Evolutionary conservation across 2,113 vertebrate species (phyloP).

Genomic region (Excalfactoria chinensis): DNA sequence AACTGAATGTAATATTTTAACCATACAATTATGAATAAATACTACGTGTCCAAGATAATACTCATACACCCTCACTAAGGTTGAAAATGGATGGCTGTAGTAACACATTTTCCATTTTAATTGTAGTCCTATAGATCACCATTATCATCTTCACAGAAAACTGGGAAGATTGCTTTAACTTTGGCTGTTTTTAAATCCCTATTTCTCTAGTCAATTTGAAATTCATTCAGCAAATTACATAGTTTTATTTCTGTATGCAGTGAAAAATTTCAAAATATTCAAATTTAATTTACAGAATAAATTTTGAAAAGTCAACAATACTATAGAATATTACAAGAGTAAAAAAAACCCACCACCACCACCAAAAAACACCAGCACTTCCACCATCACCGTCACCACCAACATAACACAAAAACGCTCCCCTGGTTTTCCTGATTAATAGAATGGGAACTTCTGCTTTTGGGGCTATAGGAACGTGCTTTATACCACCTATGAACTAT

Average conservation of each 20-base stretch:
- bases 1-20: background rate
- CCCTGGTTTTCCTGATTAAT: background rate
- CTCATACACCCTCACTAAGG: background rate
- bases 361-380: too few relatives aligned
- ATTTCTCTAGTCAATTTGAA: background rate
- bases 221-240: background rate
- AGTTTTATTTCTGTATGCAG: background rate
- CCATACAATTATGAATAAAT: background rate
- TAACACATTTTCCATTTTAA: background rate
- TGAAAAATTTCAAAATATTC: background rate
- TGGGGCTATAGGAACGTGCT: accelerated
- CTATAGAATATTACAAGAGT: background rate
- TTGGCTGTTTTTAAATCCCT: accelerated
- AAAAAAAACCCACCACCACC: too few relatives aligned
- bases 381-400: too few relatives aligned
- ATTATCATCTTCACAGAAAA: background rate
- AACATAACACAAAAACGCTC: too few relatives aligned
- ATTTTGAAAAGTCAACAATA: background rate
- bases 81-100: background rate
- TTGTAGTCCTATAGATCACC: background rate
- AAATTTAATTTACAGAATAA: background rate
- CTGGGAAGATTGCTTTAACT: background rate
- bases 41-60: background rate
- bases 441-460: background rate
- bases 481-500: accelerated